Percentiles rank a stretch among this genome's conserved stretches.
phyloP scores from a whole-genome alignment of 2,113 vertebrate genomes.

The Bujurquina vittata region DNA sequence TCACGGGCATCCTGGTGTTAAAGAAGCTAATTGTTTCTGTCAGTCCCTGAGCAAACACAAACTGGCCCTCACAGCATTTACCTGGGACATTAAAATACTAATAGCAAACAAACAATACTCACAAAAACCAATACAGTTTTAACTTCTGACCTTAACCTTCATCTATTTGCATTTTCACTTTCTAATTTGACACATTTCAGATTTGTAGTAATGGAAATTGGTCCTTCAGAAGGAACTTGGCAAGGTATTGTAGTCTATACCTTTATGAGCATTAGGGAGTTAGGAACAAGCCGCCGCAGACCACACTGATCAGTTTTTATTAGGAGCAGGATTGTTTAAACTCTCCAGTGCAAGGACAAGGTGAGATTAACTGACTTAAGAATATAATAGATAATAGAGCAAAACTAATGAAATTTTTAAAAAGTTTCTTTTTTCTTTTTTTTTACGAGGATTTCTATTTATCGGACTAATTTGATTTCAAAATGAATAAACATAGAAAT shows the following conservation, averaged over 20 bases:
- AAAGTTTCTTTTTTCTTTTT: too few relatives aligned
- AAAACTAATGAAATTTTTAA: too few relatives aligned
- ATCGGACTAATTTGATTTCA: neutral
- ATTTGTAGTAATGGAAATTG: neutral
- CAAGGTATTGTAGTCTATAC: neutral
- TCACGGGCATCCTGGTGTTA: constrained; percentile 29
- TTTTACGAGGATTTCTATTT: neutral
- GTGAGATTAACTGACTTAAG: neutral
- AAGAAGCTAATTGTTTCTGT: constrained; percentile 56
- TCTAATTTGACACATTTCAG: constrained; percentile 8
- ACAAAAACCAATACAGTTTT: neutral
- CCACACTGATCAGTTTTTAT: neutral
- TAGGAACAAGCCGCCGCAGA: neutral
- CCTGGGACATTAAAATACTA: neutral
- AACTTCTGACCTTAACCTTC: neutral
- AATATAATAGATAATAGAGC: too few relatives aligned
- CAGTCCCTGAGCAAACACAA: constrained; percentile 20
- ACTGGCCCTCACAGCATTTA: constrained; percentile 26
- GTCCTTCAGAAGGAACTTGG: neutral
- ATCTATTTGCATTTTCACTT: neutral
- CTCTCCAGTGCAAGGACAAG: neutral
- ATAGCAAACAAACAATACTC: neutral
- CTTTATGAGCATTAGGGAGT: neutral
- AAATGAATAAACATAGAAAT: neutral
- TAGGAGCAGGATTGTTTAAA: neutral